Evolutionary conservation across 2,888 invertebrate species (phyloP).

Genomic region (Thysanoteuthis rhombus): DNA sequence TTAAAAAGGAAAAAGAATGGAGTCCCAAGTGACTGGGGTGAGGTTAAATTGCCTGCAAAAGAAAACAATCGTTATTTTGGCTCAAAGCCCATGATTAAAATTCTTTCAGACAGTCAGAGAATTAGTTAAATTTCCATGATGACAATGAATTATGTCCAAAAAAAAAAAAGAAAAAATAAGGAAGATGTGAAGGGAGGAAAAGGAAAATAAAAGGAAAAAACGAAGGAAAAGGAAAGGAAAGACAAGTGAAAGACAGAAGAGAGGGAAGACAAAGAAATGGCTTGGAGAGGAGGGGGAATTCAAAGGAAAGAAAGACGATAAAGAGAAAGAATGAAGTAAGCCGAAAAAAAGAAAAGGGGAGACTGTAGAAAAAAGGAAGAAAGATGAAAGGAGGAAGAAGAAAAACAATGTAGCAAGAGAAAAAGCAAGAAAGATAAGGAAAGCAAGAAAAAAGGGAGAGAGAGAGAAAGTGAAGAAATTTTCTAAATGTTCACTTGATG

Average conservation of each 20-base stretch:
- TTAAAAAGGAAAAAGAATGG: not conserved
- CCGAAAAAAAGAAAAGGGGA: not conserved
- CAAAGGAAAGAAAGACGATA: not conserved
- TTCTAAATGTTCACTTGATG: too few species aligned
- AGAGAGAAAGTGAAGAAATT: not conserved
- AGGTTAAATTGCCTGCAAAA: not conserved
- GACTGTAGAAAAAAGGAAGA: not conserved
- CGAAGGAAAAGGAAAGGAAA: slow-evolving; percentile 28
- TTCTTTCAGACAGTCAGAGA: not conserved
- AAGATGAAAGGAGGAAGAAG: not conserved
- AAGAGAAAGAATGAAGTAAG: not conserved
- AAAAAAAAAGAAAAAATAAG: not conserved
- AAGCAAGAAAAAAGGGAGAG: not conserved
- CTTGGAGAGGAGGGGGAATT: not conserved
- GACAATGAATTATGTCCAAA: not conserved
- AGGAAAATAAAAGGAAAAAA: not conserved
- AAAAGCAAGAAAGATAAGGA: not conserved
- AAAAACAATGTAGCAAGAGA: not conserved
- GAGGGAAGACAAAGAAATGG: not conserved
- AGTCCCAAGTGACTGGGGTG: not conserved
- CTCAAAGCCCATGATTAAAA: not conserved
- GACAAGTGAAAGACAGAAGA: not conserved
- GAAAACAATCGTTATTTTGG: not conserved
- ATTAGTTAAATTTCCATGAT: not conserved
- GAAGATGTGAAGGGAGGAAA: not conserved